Evolutionary conservation across 2,113 vertebrate species (phyloP).

Genomic region (Desmodus rotundus): DNA sequence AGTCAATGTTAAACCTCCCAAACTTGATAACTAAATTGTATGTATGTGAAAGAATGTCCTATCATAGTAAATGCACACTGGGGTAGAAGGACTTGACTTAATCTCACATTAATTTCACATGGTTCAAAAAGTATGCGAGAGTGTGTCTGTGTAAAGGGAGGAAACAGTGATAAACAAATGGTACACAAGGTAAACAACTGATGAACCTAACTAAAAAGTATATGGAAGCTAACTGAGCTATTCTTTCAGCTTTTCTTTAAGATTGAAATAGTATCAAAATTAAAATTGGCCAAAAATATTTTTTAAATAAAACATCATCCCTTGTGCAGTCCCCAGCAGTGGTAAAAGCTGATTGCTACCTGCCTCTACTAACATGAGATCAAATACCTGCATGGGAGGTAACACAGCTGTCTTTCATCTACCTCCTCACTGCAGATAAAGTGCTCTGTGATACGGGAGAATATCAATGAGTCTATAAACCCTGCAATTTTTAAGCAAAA

Average conservation of each 20-base stretch:
- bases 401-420: not conserved
- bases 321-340: not conserved
- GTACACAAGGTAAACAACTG: not conserved
- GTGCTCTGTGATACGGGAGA: not conserved
- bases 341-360: not conserved
- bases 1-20: not conserved
- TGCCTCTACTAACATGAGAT: not conserved
- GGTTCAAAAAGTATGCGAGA: not conserved
- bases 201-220: not conserved
- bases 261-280: not conserved
- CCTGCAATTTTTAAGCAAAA: not conserved
- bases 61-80: not conserved
- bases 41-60: not conserved
- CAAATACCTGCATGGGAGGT: not conserved
- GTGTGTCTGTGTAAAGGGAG: not conserved
- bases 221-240: not conserved
- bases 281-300: not conserved
- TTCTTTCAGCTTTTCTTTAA: not conserved
- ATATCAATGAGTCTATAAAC: fast-evolving
- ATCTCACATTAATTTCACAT: not conserved
- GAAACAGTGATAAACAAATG: not conserved
- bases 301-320: not conserved
- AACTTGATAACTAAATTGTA: not conserved
- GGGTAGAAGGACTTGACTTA: not conserved
- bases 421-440: not conserved